A percentile compares a stretch with the other conserved stretches of the same genome.
Evolutionary conservation across 2,113 vertebrate species (phyloP).

Genomic region (Gobius niger): DNA sequence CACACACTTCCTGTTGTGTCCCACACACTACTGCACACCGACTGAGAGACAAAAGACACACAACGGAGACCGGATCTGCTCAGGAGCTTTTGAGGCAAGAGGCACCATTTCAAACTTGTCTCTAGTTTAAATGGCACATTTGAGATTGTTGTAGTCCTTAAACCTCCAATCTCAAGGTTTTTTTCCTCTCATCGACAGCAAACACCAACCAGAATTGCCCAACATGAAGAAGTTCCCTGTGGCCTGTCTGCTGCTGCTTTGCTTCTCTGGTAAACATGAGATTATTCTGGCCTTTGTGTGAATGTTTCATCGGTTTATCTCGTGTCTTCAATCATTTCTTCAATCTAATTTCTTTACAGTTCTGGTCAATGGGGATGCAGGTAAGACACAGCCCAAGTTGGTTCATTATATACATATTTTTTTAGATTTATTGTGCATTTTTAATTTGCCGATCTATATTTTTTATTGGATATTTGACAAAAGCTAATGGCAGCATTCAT

Average conservation of each 20-base stretch:
- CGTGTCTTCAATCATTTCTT: neutral
- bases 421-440: neutral
- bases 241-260: conserved; percentile 36
- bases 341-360: conserved; percentile 16
- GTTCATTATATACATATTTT: neutral
- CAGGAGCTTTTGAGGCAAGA: conserved; percentile 18
- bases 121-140: too few relatives aligned
- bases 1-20: conserved; percentile 37
- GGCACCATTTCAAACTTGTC: neutral
- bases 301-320: neutral
- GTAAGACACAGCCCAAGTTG: conserved; percentile 20
- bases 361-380: fast-evolving
- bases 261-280: conserved; percentile 48
- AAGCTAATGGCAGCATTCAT: too few relatives aligned
- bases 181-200: conserved; percentile 4
- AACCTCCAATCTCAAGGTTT: neutral
- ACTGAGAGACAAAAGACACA: neutral
- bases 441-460: too few relatives aligned
- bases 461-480: too few relatives aligned
- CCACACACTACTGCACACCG: conserved; percentile 11
- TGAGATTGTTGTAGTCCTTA: neutral
- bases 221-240: neutral
- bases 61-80: neutral
- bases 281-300: neutral
- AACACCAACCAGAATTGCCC: conserved; percentile 15